These are phyloP conservation scores for Ceratosolen solmsi DNA, from an alignment of 1,140 invertebrate genomes.

Conservation along the genomic window DNA sequence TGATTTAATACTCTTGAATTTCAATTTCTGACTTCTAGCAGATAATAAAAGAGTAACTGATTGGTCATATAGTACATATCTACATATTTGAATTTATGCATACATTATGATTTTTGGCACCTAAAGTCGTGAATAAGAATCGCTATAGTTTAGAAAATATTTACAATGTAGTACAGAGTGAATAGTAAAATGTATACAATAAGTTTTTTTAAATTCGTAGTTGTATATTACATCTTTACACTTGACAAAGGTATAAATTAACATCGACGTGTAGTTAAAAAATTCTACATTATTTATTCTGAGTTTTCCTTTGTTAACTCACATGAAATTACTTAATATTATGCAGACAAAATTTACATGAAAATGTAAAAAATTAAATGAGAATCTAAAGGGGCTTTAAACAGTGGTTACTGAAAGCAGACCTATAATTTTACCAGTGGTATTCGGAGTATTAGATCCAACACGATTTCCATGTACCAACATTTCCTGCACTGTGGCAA, in stretches of 20 bases:
- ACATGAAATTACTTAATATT: neutral
- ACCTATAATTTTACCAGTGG: slow-evolving; percentile 72
- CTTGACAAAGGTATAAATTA: neutral
- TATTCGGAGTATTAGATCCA: slow-evolving; percentile 64
- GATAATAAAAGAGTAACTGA: slow-evolving; percentile 36
- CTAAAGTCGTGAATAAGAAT: neutral
- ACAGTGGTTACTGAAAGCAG: slow-evolving; percentile 75
- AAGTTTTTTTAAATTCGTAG: neutral
- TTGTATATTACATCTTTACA: slow-evolving; percentile 24
- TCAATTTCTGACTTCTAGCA: neutral
- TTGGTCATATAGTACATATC: slow-evolving; percentile 66
- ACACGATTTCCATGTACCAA: slow-evolving; percentile 71
- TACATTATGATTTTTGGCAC: neutral
- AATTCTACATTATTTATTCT: neutral
- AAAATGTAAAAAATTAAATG: neutral
- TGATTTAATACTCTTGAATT: slow-evolving; percentile 19
- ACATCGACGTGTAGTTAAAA: neutral
- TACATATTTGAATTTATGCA: slow-evolving; percentile 52
- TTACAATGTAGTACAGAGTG: slow-evolving; percentile 2
- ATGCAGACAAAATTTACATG: neutral
- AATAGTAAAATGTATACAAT: neutral
- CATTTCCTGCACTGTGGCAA: slow-evolving; percentile 72
- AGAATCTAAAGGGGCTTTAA: slow-evolving; percentile 53
- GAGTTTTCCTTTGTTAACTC: neutral
- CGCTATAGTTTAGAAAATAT: neutral